Percentiles rank a stretch among this genome's conserved stretches.
These are phyloP conservation scores for Pampusana beccarii DNA, from an alignment of 2,113 vertebrate genomes.

Conservation along the genomic window DNA sequence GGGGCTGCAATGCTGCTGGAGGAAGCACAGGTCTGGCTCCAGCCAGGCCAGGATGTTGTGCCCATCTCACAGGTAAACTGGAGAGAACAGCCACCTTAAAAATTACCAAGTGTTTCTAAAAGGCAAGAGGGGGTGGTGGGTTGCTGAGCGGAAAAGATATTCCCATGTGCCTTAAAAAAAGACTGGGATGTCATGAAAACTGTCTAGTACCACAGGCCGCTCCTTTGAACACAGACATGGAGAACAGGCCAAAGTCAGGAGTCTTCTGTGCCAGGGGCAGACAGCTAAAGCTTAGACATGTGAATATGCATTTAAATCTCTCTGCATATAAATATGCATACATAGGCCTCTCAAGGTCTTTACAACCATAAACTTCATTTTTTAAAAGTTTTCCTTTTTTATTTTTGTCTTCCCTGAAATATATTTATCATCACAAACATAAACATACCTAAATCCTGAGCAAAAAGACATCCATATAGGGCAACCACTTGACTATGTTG, in stretches of 20 bases:
- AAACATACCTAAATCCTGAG: background rate
- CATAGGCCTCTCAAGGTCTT: background rate
- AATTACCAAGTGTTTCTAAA: background rate
- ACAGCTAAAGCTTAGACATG: background rate
- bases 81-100: background rate
- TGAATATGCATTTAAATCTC: background rate
- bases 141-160: background rate
- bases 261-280: background rate
- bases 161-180: background rate
- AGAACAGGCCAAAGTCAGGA: background rate
- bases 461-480: background rate
- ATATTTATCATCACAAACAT: background rate
- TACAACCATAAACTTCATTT: background rate
- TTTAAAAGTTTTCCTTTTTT: background rate
- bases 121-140: background rate
- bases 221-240: background rate
- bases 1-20: background rate
- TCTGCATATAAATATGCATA: background rate
- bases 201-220: background rate
- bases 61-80: background rate
- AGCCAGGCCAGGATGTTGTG: background rate
- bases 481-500: background rate
- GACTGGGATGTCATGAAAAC: background rate
- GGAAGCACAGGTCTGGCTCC: background rate
- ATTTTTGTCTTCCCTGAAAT: background rate